Base-by-base conservation (phyloP, 2,888 invertebrate genomes). In the Meganola albula region DNA sequence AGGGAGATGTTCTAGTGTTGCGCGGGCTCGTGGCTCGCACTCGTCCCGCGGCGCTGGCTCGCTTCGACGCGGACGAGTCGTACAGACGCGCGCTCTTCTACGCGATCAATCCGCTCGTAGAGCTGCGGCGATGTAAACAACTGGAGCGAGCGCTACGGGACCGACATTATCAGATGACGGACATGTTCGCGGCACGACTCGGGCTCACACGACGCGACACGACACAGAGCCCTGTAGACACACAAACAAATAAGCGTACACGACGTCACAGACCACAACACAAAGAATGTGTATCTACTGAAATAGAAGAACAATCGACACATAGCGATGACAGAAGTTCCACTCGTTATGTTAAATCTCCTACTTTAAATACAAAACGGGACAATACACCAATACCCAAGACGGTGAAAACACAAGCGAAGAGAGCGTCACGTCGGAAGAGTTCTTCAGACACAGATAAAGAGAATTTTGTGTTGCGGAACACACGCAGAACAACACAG, bases 31-130 rank as follows among this genome's bases (percentile, higher is more conserved):
- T 73, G n/a, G 36, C 37, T 8, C 36, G 47, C 7, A 22, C 48
- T 1, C 57, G 57, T 12, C 32, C 47, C 1, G 51, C 58, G 1
- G 70, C 70, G 10, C 37, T 68, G 2, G 11, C 31, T 11, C 40
- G 46, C 4, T 74, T 63, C 33, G 70, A 74, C 37, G 29, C 36
- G 0, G 64, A 71, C 29, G 58, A 63, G 2, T 16, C 14, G 0
- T 74, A 63, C 50, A 63, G 57, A 28, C 40, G 41, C 10, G 10
- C 13, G 1, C 27, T 71, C 7, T 69, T 76, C 41, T 72, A 65
- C 43, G 48, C 49, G 3, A 54, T 78, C 16, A 72, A 76, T 36
- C 78, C 78, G 2, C 41, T 77, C 1, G 77, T 78, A 4, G 24
- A 26, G 3, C 16, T 75, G 0, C 46, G 46, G 35, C 54, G 60